phyloP scores from a whole-genome alignment of 2,888 invertebrate species.

The Eupithecia subfuscata region DNA sequence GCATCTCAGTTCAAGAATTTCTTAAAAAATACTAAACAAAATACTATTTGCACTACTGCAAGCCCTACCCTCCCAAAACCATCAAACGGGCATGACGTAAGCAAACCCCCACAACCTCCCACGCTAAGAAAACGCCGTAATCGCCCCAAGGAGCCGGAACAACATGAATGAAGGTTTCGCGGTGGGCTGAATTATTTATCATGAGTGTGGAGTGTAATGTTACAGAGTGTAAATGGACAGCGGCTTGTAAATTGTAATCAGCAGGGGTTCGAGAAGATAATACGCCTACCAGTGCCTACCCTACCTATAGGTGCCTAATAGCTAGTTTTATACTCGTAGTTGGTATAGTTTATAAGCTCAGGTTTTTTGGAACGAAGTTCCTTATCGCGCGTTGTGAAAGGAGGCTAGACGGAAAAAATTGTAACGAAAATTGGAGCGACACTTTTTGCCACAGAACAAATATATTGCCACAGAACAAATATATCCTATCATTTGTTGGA shows the following conservation, averaged over 20 bases:
- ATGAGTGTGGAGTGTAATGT: slow-evolving; percentile 8
- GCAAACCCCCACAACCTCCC: slow-evolving; percentile 2
- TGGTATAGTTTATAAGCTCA: too few relatives aligned
- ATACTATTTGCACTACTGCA: not conserved
- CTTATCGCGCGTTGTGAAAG: too few relatives aligned
- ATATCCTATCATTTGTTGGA: too few relatives aligned
- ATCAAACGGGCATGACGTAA: slow-evolving; percentile 2
- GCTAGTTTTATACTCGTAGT: too few relatives aligned
- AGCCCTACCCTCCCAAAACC: not conserved
- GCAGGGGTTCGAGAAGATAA: not conserved
- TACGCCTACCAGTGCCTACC: too few relatives aligned
- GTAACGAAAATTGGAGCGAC: too few relatives aligned
- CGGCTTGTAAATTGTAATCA: slow-evolving; percentile 11
- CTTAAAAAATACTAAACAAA: not conserved
- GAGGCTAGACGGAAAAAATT: too few relatives aligned
- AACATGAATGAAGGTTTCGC: slow-evolving; percentile 28
- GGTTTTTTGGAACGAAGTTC: too few relatives aligned
- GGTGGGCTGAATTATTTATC: slow-evolving; percentile 33
- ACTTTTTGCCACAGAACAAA: too few relatives aligned
- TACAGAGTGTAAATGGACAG: slow-evolving; percentile 17
- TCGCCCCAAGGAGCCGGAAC: slow-evolving; percentile 24
- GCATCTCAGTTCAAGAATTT: not conserved
- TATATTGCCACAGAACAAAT: too few relatives aligned
- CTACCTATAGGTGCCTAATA: too few relatives aligned
- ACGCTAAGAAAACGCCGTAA: slow-evolving; percentile 19